phyloP scores from a whole-genome alignment of 2,888 invertebrate genomes.

The Drosophila demipolita region DNA sequence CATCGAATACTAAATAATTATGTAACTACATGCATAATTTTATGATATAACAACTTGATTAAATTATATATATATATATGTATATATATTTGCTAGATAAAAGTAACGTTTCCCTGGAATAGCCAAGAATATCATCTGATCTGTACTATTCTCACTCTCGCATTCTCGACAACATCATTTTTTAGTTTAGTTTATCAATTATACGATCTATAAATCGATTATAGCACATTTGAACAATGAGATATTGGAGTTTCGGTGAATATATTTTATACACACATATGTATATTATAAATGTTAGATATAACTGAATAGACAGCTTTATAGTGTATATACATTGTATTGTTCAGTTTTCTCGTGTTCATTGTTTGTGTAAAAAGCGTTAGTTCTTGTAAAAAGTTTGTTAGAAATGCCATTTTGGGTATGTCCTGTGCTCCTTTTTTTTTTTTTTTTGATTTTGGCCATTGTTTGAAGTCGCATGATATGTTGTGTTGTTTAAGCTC shows the following conservation, averaged over 20 bases:
- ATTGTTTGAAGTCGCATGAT: conserved; percentile 41
- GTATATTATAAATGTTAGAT: conserved; percentile 18
- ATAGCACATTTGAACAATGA: conserved; percentile 14
- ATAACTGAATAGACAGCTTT: conserved; percentile 47
- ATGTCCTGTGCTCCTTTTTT: conserved; percentile 43
- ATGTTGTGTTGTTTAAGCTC: conserved; percentile 64
- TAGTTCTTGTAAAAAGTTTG: conserved; percentile 72
- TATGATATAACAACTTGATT: conserved; percentile 26
- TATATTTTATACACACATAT: conserved; percentile 12
- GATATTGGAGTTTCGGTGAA: conserved; percentile 39
- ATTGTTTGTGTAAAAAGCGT: conserved; percentile 42
- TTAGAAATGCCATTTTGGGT: conserved; percentile 69
- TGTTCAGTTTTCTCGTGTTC: conserved; percentile 31
- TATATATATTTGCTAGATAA: conserved; percentile 15
- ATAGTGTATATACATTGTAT: conserved; percentile 71
- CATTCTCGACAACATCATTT: neutral
- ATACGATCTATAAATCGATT: neutral
- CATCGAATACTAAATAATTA: conserved; percentile 43
- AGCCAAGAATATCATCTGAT: conserved; percentile 21
- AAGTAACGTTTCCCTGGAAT: conserved; percentile 38
- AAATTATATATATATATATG: conserved; percentile 22
- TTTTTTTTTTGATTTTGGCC: conserved; percentile 53
- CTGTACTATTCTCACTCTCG: conserved; percentile 1
- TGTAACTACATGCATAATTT: conserved; percentile 42
- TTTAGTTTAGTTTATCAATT: neutral